Evolutionary conservation across 2,888 invertebrate species (phyloP).

Genomic region (Lampropteryx suffumata): DNA sequence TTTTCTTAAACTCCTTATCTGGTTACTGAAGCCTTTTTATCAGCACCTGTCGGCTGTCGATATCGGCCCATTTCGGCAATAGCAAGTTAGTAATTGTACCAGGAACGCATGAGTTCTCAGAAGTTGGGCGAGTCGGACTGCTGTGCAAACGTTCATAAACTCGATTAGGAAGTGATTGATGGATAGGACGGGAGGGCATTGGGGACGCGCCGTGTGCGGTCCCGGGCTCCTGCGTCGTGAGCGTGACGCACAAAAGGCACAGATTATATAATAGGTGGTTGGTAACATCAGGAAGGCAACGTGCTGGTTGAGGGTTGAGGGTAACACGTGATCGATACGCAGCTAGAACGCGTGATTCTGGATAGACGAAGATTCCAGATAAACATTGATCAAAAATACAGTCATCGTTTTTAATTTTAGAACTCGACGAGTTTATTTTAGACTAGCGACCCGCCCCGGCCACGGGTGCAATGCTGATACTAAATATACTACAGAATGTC

Average conservation of each 20-base stretch:
- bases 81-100: conserved; percentile 16
- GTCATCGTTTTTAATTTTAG: too few relatives aligned
- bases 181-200: conserved; percentile 36
- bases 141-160: conserved; percentile 60
- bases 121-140: conserved; percentile 30
- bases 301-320: conserved; percentile 19
- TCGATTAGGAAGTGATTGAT: conserved; percentile 71
- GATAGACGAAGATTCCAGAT: too few relatives aligned
- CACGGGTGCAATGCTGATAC: too few relatives aligned
- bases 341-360: too few relatives aligned
- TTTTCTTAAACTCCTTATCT: conserved; percentile 7
- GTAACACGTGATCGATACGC: conserved; percentile 38
- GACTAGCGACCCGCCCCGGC: too few relatives aligned
- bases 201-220: conserved; percentile 41
- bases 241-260: conserved; percentile 39
- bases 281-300: conserved; percentile 11
- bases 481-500: too few relatives aligned
- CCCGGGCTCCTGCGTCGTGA: conserved; percentile 36
- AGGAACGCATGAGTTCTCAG: conserved; percentile 32
- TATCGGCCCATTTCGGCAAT: conserved; percentile 9
- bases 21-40: conserved; percentile 7
- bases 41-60: conserved; percentile 15
- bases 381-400: too few relatives aligned
- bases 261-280: conserved; percentile 6
- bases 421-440: too few relatives aligned